A percentile compares a stretch with the other conserved stretches of the same genome.
These are phyloP conservation scores for Carterocephalus palaemon DNA, from an alignment of 2,888 invertebrate species.

Conservation along the genomic window DNA sequence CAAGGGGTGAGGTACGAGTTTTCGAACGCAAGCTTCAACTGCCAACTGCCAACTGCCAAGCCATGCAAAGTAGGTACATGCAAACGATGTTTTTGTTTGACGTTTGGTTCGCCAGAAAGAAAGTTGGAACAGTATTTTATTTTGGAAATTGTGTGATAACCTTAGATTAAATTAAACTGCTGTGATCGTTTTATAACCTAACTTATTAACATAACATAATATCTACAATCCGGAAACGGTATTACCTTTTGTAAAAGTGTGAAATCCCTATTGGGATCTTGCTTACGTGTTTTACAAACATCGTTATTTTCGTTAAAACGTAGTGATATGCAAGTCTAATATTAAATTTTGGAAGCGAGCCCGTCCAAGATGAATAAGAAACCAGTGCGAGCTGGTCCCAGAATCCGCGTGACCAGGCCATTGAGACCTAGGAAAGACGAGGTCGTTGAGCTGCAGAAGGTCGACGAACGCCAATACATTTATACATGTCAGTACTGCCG, in stretches of 20 bases:
- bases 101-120: background rate
- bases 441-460: constrained; percentile 32
- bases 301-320: background rate
- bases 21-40: constrained; percentile 6
- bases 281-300: constrained; percentile 12
- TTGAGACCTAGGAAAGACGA: constrained; percentile 48
- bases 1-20: no score
- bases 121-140: no score
- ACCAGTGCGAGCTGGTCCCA: constrained; percentile 57
- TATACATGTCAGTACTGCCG: constrained; percentile 69
- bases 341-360: background rate
- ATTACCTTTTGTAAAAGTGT: no score
- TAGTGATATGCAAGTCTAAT: background rate
- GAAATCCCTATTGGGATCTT: no score
- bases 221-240: no score
- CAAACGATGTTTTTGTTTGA: no score
- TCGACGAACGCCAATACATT: constrained; percentile 54
- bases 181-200: no score
- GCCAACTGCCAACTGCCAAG: constrained; percentile 10
- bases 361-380: constrained; percentile 64
- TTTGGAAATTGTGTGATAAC: no score
- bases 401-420: constrained; percentile 62
- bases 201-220: no score
- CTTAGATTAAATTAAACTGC: no score
- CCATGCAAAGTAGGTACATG: no score